phyloP scores from a whole-genome alignment of 2,797 vertebrate genomes.

The Salmo trutta region DNA sequence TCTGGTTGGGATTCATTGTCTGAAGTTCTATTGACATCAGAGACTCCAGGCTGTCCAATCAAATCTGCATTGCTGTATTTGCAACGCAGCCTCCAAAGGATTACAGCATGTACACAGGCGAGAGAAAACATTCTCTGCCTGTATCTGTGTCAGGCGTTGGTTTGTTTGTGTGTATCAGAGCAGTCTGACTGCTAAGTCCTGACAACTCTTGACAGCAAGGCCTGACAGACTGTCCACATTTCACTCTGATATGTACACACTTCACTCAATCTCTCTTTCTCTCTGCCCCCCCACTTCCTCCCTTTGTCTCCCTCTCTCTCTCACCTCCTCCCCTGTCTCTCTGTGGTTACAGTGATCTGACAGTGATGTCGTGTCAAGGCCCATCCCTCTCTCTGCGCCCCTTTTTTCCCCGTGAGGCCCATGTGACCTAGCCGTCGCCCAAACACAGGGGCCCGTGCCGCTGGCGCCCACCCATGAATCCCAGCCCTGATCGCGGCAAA shows the following conservation, averaged over 20 bases:
- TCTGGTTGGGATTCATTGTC: conserved; percentile 6
- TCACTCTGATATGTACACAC: conserved; percentile 16
- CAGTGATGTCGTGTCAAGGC: conserved; percentile 78
- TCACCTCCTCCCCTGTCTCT: conserved; percentile 9
- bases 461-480: conserved; percentile 83
- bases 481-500: conserved; percentile 80
- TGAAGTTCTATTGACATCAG: not conserved
- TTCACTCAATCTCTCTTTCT: conserved; percentile 15
- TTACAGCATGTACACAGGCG: not conserved
- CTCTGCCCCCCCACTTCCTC: conserved; percentile 14
- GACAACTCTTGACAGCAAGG: conserved; percentile 30
- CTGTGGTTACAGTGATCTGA: conserved; percentile 59
- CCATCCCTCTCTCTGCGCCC: conserved; percentile 67
- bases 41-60: not conserved
- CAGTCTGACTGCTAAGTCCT: conserved; percentile 39
- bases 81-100: not conserved
- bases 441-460: conserved; percentile 67
- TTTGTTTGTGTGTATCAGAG: conserved; percentile 43
- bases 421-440: conserved; percentile 81
- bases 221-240: conserved; percentile 32
- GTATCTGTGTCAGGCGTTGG: conserved; percentile 13
- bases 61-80: not conserved
- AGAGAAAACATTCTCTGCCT: conserved; percentile 29
- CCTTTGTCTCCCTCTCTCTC: conserved; percentile 3
- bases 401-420: conserved; percentile 77